These are phyloP conservation scores for Tapera naevia DNA, from an alignment of 2,797 vertebrate species.

Conservation along the genomic window DNA sequence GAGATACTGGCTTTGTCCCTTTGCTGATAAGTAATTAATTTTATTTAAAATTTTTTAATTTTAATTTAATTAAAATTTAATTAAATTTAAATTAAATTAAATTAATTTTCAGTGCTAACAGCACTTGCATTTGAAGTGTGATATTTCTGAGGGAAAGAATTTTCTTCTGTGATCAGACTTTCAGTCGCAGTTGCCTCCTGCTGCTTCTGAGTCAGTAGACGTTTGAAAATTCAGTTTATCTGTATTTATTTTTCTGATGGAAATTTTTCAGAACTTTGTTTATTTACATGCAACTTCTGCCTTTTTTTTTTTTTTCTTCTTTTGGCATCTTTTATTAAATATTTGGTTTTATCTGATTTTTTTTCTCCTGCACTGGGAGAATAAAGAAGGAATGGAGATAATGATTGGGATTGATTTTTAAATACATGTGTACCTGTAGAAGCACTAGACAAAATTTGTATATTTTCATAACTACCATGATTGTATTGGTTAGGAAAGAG, in stretches of 20 bases:
- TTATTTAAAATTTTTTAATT: too few relatives aligned
- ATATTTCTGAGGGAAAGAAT: background rate
- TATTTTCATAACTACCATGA: background rate
- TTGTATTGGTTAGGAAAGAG: background rate
- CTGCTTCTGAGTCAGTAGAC: background rate
- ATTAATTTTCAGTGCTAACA: background rate
- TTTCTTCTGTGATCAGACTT: background rate
- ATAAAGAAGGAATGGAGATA: background rate
- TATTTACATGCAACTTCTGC: background rate
- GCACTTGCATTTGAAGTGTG: background rate
- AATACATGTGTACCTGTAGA: accelerated
- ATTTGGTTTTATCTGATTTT: background rate
- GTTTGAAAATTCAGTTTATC: background rate
- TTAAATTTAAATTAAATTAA: too few relatives aligned
- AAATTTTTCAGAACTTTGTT: background rate
- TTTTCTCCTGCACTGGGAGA: background rate
- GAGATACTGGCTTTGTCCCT: background rate
- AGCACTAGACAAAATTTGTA: accelerated
- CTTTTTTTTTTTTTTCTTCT: background rate
- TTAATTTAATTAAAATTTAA: too few relatives aligned
- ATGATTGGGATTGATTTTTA: accelerated
- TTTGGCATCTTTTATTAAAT: background rate
- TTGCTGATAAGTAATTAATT: too few relatives aligned
- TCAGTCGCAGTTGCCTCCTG: background rate
- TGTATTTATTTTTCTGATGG: background rate